phyloP scores from a whole-genome alignment of 2,888 invertebrate species.

The Ischnus inquisitorius region DNA sequence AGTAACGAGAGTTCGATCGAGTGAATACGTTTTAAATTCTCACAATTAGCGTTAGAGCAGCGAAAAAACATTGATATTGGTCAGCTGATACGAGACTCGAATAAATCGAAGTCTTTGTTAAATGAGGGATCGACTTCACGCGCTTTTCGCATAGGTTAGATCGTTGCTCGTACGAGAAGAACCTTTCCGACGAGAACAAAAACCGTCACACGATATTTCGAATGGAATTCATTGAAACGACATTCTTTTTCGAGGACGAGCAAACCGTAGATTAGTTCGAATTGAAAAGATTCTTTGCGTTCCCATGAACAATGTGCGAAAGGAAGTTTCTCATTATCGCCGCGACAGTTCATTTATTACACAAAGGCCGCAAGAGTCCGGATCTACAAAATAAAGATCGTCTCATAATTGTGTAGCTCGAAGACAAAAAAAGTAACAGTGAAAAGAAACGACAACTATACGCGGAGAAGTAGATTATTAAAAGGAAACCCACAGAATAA shows the following conservation, averaged over 20 bases:
- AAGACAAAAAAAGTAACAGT: neutral
- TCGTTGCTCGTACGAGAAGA: no score
- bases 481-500: no score
- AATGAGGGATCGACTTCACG: no score
- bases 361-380: neutral
- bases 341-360: neutral
- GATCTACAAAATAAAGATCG: neutral
- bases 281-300: neutral
- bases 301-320: neutral
- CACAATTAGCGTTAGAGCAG: no score
- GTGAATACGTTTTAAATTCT: no score
- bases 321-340: conserved; percentile 2
- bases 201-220: no score
- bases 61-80: no score
- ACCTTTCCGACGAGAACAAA: no score
- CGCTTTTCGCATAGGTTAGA: no score
- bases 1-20: neutral
- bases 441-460: neutral
- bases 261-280: neutral
- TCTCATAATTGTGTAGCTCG: neutral
- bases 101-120: no score
- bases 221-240: neutral
- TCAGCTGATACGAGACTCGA: no score
- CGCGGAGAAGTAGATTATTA: no score
- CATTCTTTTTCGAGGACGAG: neutral